Conservation (phyloP, 2,888 invertebrate species). For the Xestia rhomboidea region DNA sequence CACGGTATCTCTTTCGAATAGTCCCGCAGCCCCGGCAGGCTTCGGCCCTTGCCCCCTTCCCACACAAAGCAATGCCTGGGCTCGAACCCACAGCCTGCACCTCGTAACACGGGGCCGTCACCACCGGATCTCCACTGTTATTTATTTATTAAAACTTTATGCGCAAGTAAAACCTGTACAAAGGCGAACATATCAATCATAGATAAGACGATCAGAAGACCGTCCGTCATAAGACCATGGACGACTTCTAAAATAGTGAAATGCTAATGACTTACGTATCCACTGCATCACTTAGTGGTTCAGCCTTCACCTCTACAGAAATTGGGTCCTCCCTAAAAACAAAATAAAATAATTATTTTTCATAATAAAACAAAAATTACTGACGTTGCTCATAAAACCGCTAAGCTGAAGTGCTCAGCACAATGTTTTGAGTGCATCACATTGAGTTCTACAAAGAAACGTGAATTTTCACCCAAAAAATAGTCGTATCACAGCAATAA, state of each 20-base stretch:
- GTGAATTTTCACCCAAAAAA: too few species aligned
- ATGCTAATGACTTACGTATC: neutral
- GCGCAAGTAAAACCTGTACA: too few species aligned
- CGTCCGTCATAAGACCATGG: neutral
- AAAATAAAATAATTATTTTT: neutral
- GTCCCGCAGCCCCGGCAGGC: too few species aligned
- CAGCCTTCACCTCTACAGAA: neutral
- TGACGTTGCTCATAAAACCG: too few species aligned
- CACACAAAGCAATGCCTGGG: neutral
- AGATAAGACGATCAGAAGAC: too few species aligned
- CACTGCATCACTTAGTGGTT: neutral
- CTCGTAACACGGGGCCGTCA: neutral
- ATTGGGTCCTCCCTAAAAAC: neutral
- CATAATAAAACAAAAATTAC: neutral
- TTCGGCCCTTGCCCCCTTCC: too few species aligned
- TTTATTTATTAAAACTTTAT: too few species aligned
- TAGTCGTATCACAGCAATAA: too few species aligned
- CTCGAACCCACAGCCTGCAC: neutral
- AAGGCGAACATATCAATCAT: too few species aligned
- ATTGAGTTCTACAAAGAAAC: too few species aligned
- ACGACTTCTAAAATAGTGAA: neutral
- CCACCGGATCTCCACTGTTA: neutral
- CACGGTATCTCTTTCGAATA: too few species aligned
- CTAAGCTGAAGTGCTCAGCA: too few species aligned
- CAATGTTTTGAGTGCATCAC: neutral